Percentiles rank a stretch among this genome's conserved stretches.
Conservation (phyloP, 2,888 invertebrate species). For the Agonopterix heracliana region DNA sequence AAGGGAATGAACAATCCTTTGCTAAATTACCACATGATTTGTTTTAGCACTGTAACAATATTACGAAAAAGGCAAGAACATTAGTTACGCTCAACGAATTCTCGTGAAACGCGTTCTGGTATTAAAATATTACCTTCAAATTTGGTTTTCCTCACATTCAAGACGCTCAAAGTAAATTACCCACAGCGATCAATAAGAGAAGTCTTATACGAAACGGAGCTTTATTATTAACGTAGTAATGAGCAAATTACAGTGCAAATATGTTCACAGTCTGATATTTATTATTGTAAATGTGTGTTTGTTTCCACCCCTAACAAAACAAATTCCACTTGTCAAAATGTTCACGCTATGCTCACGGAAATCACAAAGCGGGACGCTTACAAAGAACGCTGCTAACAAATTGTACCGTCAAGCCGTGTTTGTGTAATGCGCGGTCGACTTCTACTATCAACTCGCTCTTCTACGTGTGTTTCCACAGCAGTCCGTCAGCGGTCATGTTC, state of each 20-base stretch:
- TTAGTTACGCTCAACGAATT: no score
- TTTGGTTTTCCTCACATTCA: background rate
- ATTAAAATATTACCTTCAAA: background rate
- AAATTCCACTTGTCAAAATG: conserved; percentile 69
- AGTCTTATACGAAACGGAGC: background rate
- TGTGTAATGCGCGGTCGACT: conserved; percentile 49
- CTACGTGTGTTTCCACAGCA: conserved; percentile 34
- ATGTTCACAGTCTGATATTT: background rate
- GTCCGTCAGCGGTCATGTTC: conserved; percentile 10
- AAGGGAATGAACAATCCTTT: no score
- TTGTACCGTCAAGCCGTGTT: conserved; percentile 59
- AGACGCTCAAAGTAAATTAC: background rate
- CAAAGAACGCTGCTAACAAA: conserved; percentile 67
- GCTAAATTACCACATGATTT: no score
- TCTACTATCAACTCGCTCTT: conserved; percentile 38
- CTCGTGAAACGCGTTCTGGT: no score
- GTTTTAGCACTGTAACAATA: no score
- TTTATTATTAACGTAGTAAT: background rate
- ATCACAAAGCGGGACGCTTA: conserved; percentile 66
- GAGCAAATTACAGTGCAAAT: background rate
- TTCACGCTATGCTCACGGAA: conserved; percentile 60
- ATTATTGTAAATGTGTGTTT: background rate
- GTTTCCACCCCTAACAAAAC: conserved; percentile 39
- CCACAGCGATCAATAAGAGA: background rate
- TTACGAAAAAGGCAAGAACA: no score